Percentiles rank a stretch among this genome's conserved stretches.
Conservation (phyloP, 2,113 vertebrate genomes). For the Dipodomys stephensi region DNA sequence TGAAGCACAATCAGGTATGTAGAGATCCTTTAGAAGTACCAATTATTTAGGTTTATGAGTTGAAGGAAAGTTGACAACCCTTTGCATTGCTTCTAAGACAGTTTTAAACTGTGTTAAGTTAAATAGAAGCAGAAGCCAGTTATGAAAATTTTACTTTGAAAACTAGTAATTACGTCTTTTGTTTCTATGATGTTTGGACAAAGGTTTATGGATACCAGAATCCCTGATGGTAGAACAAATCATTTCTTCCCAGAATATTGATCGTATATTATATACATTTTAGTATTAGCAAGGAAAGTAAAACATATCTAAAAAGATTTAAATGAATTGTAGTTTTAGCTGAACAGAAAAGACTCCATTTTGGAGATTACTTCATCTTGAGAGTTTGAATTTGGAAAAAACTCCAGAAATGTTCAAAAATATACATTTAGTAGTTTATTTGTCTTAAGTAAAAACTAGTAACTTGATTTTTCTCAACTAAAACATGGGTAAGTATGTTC, state of each 20-base stretch:
- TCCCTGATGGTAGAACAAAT: constrained; percentile 10
- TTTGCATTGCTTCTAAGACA: constrained; percentile 6
- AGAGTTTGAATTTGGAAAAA: constrained; percentile 11
- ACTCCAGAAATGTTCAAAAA: background rate
- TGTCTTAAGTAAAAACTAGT: background rate
- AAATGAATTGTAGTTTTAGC: background rate
- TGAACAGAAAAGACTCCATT: background rate
- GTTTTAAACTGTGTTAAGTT: constrained; percentile 39
- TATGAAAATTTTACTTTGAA: constrained; percentile 21
- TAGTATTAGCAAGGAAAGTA: constrained; percentile 35
- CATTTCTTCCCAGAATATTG: background rate
- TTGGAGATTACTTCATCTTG: constrained; percentile 19
- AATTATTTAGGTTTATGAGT: constrained; percentile 3
- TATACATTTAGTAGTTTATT: background rate
- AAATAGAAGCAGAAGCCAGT: constrained; percentile 20
- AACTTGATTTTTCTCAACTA: background rate
- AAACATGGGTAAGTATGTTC: constrained; percentile 9
- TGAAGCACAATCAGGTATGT: constrained; percentile 94
- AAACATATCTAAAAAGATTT: constrained; percentile 29
- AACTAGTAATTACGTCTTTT: background rate
- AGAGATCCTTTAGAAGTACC: constrained; percentile 30
- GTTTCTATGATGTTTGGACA: background rate
- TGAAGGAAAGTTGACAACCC: constrained; percentile 20
- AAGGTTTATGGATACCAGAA: background rate
- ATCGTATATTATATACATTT: background rate